These are phyloP conservation scores for Proterorhinus semilunaris DNA, from an alignment of 2,113 vertebrate genomes.

Conservation along the genomic window DNA sequence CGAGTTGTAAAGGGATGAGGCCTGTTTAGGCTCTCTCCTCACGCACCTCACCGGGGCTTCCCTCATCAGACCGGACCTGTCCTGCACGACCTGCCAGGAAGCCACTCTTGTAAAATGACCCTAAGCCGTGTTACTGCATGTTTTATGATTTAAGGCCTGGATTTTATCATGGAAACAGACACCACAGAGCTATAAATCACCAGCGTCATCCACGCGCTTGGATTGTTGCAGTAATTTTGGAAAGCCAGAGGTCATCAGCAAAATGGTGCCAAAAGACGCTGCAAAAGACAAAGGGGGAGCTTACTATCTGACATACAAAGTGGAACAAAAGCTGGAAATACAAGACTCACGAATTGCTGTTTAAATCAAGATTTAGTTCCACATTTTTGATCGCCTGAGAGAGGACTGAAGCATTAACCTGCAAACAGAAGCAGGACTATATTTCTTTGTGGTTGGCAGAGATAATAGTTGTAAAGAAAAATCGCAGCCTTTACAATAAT, in stretches of 20 bases:
- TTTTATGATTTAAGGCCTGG: not conserved
- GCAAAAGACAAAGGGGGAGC: not conserved
- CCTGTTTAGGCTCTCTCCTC: constrained; percentile 32
- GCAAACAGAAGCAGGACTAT: too few relatives aligned
- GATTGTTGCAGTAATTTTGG: not conserved
- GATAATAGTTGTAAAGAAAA: too few relatives aligned
- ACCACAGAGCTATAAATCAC: not conserved
- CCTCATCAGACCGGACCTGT: constrained; percentile 29
- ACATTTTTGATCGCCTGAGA: too few relatives aligned
- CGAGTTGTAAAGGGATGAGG: not conserved
- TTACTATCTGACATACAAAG: not conserved
- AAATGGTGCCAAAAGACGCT: not conserved
- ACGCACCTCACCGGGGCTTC: constrained; percentile 37
- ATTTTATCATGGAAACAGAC: not conserved
- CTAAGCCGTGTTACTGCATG: not conserved
- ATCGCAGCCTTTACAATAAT: too few relatives aligned
- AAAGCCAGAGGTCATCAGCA: not conserved
- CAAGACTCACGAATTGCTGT: too few relatives aligned
- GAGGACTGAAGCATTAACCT: too few relatives aligned
- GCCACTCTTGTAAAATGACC: not conserved
- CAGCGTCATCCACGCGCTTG: not conserved
- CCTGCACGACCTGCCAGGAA: constrained; percentile 4
- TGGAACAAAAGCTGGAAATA: too few relatives aligned
- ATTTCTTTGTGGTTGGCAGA: too few relatives aligned
- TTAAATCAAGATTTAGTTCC: too few relatives aligned